Percentiles rank a stretch among this genome's conserved stretches.
Evolutionary conservation across 1,140 invertebrate species (phyloP).

Genomic region (Triops longicaudatus): DNA sequence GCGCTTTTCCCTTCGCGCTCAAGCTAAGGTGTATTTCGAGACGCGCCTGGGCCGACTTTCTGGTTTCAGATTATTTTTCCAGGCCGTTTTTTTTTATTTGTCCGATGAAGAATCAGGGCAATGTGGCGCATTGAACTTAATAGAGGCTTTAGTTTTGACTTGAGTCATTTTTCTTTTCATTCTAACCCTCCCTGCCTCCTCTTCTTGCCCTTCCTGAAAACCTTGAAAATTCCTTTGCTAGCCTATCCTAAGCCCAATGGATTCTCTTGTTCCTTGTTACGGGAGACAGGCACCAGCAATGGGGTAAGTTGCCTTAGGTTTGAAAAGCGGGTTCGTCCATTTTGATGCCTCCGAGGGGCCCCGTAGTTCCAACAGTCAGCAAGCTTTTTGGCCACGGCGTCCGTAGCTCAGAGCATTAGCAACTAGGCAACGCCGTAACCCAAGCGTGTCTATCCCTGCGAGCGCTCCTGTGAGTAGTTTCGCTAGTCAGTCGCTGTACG

Average conservation of each 20-base stretch:
- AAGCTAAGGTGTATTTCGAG: background rate
- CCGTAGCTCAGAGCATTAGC: background rate
- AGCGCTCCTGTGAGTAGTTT: background rate
- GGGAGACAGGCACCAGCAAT: background rate
- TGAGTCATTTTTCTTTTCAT: background rate
- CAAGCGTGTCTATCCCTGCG: background rate
- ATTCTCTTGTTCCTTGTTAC: background rate
- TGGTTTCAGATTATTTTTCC: background rate
- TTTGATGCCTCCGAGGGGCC: constrained; percentile 13
- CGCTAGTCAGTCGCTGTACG: background rate
- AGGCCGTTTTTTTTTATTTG: background rate
- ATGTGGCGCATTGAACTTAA: background rate
- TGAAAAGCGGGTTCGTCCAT: background rate
- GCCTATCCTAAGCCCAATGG: background rate
- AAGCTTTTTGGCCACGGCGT: background rate
- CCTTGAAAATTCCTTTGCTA: background rate
- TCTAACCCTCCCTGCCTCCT: background rate
- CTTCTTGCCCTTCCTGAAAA: background rate
- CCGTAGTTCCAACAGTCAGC: background rate
- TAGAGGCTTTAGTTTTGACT: background rate
- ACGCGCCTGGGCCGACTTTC: background rate
- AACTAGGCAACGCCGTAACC: background rate
- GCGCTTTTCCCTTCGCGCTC: background rate
- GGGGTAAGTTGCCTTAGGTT: background rate
- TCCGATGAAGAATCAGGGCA: background rate